These are phyloP conservation scores for Hydrocynus forskahlii DNA, from an alignment of 2,797 vertebrate genomes.

Conservation along the genomic window DNA sequence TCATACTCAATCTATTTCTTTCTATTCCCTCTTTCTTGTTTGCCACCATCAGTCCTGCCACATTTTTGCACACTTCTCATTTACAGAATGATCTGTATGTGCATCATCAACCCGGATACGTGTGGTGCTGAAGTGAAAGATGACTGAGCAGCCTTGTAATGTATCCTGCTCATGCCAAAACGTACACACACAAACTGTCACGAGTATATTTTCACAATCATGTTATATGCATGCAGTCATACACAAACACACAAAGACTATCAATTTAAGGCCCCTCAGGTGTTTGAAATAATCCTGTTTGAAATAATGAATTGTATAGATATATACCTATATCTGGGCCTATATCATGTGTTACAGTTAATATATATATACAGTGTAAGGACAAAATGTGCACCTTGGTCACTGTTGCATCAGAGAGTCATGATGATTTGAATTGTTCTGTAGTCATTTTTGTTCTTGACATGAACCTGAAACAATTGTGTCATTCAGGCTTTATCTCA, in stretches of 20 bases:
- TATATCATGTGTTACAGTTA: constrained; percentile 26
- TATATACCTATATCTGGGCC: constrained; percentile 17
- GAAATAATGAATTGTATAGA: constrained; percentile 35
- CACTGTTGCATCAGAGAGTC: constrained; percentile 26
- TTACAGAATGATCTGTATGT: neutral
- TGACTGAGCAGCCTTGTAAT: neutral
- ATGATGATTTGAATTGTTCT: constrained; percentile 6
- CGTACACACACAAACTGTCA: constrained; percentile 41
- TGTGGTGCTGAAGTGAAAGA: constrained; percentile 23
- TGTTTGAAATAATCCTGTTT: constrained; percentile 19
- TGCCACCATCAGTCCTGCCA: neutral
- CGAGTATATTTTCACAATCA: constrained; percentile 35
- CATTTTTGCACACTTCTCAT: constrained; percentile 21
- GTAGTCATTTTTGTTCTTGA: neutral
- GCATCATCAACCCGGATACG: constrained; percentile 36
- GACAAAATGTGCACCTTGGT: constrained; percentile 27
- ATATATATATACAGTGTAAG: constrained; percentile 26
- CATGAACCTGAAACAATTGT: constrained; percentile 35
- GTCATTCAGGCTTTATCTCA: constrained; percentile 41
- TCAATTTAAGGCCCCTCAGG: constrained; percentile 37
- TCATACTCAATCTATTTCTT: neutral
- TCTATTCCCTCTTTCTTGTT: neutral
- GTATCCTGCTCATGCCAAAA: neutral
- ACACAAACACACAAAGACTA: constrained; percentile 5
- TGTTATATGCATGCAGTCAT: constrained; percentile 37